These are phyloP conservation scores for Stictonetta naevosa DNA, from an alignment of 2,113 vertebrate species.

Conservation along the genomic window DNA sequence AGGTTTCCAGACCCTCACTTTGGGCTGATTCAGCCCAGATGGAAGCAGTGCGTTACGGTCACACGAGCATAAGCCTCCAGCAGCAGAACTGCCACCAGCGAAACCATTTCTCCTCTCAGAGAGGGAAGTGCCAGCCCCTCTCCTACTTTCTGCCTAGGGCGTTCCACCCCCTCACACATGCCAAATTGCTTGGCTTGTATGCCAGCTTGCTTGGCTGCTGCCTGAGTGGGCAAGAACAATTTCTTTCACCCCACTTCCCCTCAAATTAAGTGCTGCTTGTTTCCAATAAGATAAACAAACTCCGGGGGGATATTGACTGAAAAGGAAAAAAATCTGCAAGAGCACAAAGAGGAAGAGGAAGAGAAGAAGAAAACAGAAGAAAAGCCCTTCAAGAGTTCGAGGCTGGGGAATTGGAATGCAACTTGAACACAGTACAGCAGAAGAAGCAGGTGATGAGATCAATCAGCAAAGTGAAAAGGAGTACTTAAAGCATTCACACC, in stretches of 20 bases:
- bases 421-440: background rate
- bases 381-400: background rate
- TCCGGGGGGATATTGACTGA: background rate
- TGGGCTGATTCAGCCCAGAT: background rate
- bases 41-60: background rate
- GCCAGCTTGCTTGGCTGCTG: background rate
- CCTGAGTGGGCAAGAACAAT: background rate
- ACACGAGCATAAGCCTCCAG: background rate
- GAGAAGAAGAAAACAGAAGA: background rate
- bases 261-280: background rate
- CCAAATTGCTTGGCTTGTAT: background rate
- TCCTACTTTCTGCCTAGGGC: background rate
- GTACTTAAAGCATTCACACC: background rate
- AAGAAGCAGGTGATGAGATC: background rate
- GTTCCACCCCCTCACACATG: background rate
- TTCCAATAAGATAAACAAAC: background rate
- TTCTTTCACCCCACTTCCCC: background rate
- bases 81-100: background rate
- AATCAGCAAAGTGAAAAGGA: background rate
- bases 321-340: background rate
- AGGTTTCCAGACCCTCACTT: background rate
- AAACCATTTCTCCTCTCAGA: background rate
- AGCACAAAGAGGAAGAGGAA: background rate
- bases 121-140: background rate
- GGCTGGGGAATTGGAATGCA: background rate